Base-by-base conservation (phyloP, 1,140 invertebrate genomes). In the Philaenus spumarius region DNA sequence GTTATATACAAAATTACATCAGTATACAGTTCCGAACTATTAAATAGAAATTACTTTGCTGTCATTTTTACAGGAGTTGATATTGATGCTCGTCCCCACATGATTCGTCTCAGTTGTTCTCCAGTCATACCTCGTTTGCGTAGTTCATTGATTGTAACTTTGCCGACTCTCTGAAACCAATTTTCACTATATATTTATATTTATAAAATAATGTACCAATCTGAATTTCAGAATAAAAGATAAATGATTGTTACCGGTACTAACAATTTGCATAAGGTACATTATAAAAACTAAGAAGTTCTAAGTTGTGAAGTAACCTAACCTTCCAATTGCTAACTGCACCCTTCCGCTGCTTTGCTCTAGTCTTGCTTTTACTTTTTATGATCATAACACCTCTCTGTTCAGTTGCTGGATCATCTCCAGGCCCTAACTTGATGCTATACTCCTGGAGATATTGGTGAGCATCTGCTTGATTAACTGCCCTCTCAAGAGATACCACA, bases 311-410 rank as follows among this genome's bases (percentile, higher is more conserved):
- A n/a, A n/a, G n/a, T n/a, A n/a, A n/a, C n/a, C 26, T 30, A 30
- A 93, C 95, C 86, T 98, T 98, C 96, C 96, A 99, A 75, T 98
- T 97, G 45, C 83, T 76, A 0, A 98, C 83, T 17, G 96, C 95
- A n/a, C 92, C 93, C 72, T 98, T 98, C 58, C 95, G 77, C 75
- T 98, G 95, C 71, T 90, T 92, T 1, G 97, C 96, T 64, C 91
- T 82, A 0, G 95, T 98, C 75, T 97, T 98, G 62, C 85, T 90
- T 71, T 96, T 96, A 60, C 88, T 90, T 77, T 98, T 98, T 71
- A 99, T 98, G 45, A 98, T 92, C 87, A 98, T 94, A 5, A 99
- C 89, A 11, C 93, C 96, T 20, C 95, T 79, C 59, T 90, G 84
- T 72, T 92, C 89, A 15, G 84, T 88, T 1, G 82, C 80, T 3